Percentiles rank a stretch among this genome's conserved stretches.
Conservation (phyloP, 1,140 invertebrate species). For the Drosophila nikananu region DNA sequence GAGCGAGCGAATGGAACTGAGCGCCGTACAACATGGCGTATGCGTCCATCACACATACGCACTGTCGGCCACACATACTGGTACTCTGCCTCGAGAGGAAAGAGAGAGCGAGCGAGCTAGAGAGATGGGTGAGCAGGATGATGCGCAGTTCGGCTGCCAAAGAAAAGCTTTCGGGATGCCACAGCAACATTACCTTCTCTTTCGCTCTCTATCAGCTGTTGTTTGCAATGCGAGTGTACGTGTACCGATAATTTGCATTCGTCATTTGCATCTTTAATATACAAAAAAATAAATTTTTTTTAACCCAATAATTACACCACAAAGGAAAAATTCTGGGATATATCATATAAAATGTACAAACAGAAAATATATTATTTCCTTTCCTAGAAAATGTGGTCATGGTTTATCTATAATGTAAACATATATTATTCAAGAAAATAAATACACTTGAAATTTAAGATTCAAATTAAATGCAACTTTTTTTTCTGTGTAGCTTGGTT, state of each 20-base stretch:
- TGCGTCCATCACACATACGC: slow-evolving; percentile 56
- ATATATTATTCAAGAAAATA: not conserved
- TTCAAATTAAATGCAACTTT: not conserved
- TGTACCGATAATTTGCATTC: slow-evolving; percentile 8
- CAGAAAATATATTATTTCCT: not conserved
- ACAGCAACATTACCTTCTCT: slow-evolving; percentile 23
- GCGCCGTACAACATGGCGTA: slow-evolving; percentile 66
- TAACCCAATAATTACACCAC: not conserved
- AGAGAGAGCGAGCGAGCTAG: slow-evolving; percentile 1
- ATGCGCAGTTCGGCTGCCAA: slow-evolving; percentile 32
- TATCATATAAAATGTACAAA: not conserved
- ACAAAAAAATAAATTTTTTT: no score
- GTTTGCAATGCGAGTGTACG: slow-evolving; percentile 3
- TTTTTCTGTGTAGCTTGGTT: not conserved
- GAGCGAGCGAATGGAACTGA: slow-evolving; percentile 71
- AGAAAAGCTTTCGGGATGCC: slow-evolving; percentile 32
- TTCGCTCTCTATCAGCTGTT: slow-evolving; percentile 37
- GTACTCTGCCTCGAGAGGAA: not conserved
- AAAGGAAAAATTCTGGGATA: not conserved
- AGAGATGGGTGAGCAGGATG: slow-evolving; percentile 19
- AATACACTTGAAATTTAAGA: not conserved
- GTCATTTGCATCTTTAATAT: no score
- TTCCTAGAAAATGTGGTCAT: not conserved
- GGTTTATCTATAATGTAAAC: no score
- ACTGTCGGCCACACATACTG: slow-evolving; percentile 29